phyloP scores from a whole-genome alignment of 2,888 invertebrate species.

The Cantharis lateralis region DNA sequence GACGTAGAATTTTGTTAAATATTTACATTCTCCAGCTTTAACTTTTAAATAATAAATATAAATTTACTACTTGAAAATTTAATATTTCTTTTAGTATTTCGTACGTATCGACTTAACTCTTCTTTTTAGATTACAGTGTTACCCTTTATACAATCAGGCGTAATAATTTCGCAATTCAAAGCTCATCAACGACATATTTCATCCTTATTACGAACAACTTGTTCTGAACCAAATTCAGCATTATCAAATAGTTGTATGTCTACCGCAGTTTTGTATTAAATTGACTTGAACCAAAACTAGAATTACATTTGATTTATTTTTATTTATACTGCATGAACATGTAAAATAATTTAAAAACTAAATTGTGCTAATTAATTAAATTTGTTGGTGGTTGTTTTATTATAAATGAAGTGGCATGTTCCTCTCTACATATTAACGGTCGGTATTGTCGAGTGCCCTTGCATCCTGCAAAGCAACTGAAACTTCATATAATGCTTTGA shows the following conservation, averaged over 20 bases:
- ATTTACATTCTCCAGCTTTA: background rate
- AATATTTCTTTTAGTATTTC: background rate
- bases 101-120: conserved; percentile 22
- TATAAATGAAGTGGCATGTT: background rate
- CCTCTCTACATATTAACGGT: conserved; percentile 13
- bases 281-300: background rate
- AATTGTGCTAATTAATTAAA: background rate
- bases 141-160: conserved; percentile 51
- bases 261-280: conserved; percentile 3
- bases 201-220: conserved; percentile 54
- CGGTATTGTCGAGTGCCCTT: conserved; percentile 38
- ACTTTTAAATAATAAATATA: background rate
- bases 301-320: background rate
- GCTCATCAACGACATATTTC: conserved; percentile 56
- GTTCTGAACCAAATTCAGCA: conserved; percentile 42
- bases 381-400: background rate
- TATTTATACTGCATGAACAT: background rate
- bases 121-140: conserved; percentile 22
- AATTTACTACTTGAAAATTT: background rate
- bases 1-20: background rate
- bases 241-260: conserved; percentile 23
- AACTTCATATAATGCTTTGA: conserved; percentile 39
- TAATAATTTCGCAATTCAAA: conserved; percentile 56
- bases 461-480: conserved; percentile 33
- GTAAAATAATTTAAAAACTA: background rate